Evolutionary conservation across 2,797 vertebrate species (phyloP).

Genomic region (Malacoraja senta): DNA sequence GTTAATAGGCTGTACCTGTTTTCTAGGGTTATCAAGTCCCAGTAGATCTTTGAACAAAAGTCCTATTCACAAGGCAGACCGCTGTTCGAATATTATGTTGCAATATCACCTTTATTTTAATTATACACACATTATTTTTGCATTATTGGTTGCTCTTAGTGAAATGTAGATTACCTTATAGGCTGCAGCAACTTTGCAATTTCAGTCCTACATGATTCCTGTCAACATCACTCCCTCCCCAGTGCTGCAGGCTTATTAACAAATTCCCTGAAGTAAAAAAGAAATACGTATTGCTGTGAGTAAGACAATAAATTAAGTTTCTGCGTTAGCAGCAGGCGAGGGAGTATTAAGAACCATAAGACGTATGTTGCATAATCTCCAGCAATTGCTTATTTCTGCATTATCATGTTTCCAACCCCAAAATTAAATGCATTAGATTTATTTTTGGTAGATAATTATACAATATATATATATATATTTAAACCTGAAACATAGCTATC

Average conservation of each 20-base stretch:
- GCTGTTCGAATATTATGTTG: not conserved
- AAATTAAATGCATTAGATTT: constrained; percentile 7
- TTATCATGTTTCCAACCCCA: not conserved
- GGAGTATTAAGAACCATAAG: not conserved
- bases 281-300: not conserved
- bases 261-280: constrained; percentile 2
- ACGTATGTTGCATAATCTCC: not conserved
- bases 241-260: not conserved
- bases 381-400: not conserved
- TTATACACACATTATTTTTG: constrained; percentile 1
- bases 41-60: too few relatives aligned
- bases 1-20: too few relatives aligned
- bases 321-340: not conserved
- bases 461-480: not conserved
- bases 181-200: not conserved
- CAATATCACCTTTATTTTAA: constrained; percentile 4
- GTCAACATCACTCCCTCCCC: not conserved
- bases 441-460: not conserved
- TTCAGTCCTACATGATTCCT: not conserved
- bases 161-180: constrained; percentile 18
- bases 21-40: too few relatives aligned
- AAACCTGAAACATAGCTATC: not conserved
- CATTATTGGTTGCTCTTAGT: constrained; percentile 12
- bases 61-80: not conserved
- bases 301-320: constrained; percentile 21